These are phyloP conservation scores for Acanthiza pusilla DNA, from an alignment of 2,797 vertebrate species.

Conservation along the genomic window DNA sequence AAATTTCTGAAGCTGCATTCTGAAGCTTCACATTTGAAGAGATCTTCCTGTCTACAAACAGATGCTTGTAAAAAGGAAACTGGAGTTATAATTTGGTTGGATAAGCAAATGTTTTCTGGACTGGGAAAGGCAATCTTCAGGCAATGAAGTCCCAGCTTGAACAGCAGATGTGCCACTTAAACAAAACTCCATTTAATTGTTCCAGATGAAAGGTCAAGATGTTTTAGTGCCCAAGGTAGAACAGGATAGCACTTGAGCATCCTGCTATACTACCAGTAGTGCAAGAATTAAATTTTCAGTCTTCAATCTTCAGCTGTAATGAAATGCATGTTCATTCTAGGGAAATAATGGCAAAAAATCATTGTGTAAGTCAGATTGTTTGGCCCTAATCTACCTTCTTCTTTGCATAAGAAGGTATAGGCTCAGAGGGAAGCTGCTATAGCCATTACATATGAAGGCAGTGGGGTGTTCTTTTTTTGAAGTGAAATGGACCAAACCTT, in stretches of 20 bases:
- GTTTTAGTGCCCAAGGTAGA: neutral
- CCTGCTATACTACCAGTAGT: neutral
- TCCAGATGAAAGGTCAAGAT: conserved; percentile 37
- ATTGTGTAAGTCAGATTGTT: neutral
- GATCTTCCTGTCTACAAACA: conserved; percentile 21
- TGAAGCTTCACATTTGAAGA: neutral
- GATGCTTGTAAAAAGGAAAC: conserved; percentile 22
- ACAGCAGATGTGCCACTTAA: conserved; percentile 35
- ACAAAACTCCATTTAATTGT: conserved; percentile 22
- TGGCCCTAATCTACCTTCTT: neutral
- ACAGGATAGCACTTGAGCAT: neutral
- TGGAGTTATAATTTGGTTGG: conserved; percentile 24
- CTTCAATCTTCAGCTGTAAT: neutral
- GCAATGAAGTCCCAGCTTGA: conserved; percentile 14
- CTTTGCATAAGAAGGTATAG: neutral
- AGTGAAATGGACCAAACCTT: neutral
- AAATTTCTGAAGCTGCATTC: conserved; percentile 7
- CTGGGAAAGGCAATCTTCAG: neutral
- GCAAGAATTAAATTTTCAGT: neutral
- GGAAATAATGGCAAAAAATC: neutral
- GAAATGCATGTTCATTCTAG: neutral
- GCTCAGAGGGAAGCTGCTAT: neutral
- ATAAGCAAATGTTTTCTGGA: conserved; percentile 42
- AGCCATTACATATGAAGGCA: neutral
- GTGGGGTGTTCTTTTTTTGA: no score